These are phyloP conservation scores for Microctonus brassicae DNA, from an alignment of 2,888 invertebrate genomes.

Conservation along the genomic window DNA sequence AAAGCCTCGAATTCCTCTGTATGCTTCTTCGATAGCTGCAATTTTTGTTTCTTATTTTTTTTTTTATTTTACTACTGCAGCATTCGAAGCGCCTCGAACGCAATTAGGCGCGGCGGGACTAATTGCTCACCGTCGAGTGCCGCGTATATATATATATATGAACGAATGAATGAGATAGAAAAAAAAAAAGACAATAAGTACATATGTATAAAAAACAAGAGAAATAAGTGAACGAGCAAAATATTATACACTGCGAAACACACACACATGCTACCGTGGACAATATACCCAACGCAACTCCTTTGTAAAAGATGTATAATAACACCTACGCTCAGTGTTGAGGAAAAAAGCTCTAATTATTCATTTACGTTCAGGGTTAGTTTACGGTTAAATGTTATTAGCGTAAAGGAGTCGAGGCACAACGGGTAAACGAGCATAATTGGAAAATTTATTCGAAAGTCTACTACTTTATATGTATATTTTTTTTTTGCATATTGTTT, in stretches of 20 bases:
- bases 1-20: slow-evolving; percentile 26
- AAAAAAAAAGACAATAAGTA: not conserved
- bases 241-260: slow-evolving; percentile 31
- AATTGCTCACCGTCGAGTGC: slow-evolving; percentile 37
- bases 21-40: slow-evolving; percentile 18
- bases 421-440: slow-evolving; percentile 47
- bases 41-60: slow-evolving; percentile 9
- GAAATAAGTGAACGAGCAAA: slow-evolving; percentile 29
- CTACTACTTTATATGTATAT: not conserved
- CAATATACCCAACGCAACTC: slow-evolving; percentile 42
- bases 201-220: not conserved
- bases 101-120: slow-evolving; percentile 47
- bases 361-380: slow-evolving; percentile 54
- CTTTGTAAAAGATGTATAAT: slow-evolving; percentile 51
- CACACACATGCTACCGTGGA: slow-evolving; percentile 34
- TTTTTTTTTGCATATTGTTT: not conserved
- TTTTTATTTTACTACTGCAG: slow-evolving; percentile 6
- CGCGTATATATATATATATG: not conserved
- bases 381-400: slow-evolving; percentile 42
- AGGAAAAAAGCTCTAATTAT: slow-evolving; percentile 57
- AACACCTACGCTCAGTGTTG: slow-evolving; percentile 49
- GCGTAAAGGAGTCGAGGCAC: slow-evolving; percentile 43
- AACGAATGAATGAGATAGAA: not conserved
- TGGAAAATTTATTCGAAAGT: slow-evolving; percentile 43
- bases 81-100: slow-evolving; percentile 33